These are phyloP conservation scores for Thelaira solivaga DNA, from an alignment of 2,888 invertebrate species.

Conservation along the genomic window DNA sequence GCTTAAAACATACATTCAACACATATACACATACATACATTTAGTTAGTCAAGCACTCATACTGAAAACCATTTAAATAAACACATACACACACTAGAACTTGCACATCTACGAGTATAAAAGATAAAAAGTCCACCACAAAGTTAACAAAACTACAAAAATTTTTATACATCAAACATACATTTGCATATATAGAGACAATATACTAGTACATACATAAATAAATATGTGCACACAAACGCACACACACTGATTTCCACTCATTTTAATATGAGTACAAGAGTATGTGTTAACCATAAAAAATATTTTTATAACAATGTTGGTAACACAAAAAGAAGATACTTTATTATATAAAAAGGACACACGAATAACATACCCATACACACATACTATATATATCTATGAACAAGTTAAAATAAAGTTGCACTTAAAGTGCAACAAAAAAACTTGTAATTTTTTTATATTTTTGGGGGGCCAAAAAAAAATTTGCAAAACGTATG, in stretches of 20 bases:
- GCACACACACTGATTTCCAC: constrained; percentile 27
- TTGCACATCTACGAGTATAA: background rate
- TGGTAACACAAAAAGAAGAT: constrained; percentile 29
- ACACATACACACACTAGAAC: background rate
- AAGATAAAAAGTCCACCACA: constrained; percentile 62
- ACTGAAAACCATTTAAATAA: constrained; percentile 45
- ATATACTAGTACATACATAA: background rate
- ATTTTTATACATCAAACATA: constrained; percentile 28
- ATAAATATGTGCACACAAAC: background rate
- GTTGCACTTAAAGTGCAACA: constrained; percentile 57
- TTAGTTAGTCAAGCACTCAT: constrained; percentile 3
- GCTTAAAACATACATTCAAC: constrained; percentile 63
- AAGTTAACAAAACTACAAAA: constrained; percentile 62
- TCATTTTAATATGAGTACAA: constrained; percentile 6
- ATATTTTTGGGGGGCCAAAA: background rate
- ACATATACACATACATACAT: background rate
- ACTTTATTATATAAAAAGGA: background rate
- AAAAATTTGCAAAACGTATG: constrained; percentile 9
- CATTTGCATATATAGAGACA: background rate
- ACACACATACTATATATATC: too few species aligned
- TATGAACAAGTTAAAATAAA: constrained; percentile 43
- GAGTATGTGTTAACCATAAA: too few species aligned
- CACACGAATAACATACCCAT: background rate
- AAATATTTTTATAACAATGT: constrained; percentile 42
- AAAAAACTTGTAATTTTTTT: constrained; percentile 27